Evolutionary conservation across 2,888 invertebrate genomes (phyloP), one percentile per base, ranked within the genome.

Genomic region (Chydorus sphaericus): DNA sequence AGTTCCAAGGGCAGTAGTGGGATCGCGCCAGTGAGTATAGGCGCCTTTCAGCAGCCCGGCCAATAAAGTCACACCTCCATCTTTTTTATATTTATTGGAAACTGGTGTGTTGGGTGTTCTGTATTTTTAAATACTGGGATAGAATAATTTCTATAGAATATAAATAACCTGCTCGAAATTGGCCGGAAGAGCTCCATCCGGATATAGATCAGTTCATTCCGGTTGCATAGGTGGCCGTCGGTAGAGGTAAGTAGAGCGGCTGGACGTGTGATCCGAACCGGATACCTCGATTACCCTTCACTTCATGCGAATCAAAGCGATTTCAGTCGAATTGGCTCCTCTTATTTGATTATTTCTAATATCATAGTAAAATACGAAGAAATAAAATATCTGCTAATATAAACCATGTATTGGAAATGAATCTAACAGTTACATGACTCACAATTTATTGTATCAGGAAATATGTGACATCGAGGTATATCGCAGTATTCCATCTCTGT

Each of bases 121-220:
- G n/a, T n/a, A n/a, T n/a, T n/a, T n/a, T n/a, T n/a, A n/a, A n/a
- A n/a, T n/a, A n/a, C n/a, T n/a, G n/a, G n/a, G n/a, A n/a, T n/a
- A n/a, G n/a, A n/a, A n/a, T n/a, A n/a, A n/a, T n/a, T n/a, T n/a
- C n/a, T n/a, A n/a, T n/a, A n/a, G n/a, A n/a, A n/a, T n/a, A n/a
- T n/a, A n/a, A n/a, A n/a, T 23, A 66, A 79, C 80, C 75, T 52
- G 79, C 75, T 61, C 73, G 75, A 51, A 80, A 78, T 57, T 72
- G 73, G 61, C 76, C 74, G 6, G 75, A 70, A 48, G 80, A 80
- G 4, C 88, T 87, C 78, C 85, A 88, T 37, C 88, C 88, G 38
- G 85, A 85, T 55, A 87, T 83, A n/a, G 81, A 80, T 65, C 87
- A 88, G 63, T 79, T 80, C 59, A 76, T 69, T 26, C 79, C 78